Evolutionary conservation across 2,888 invertebrate species (phyloP), one percentile per base, ranked within the genome.

Genomic region (Limulus polyphemus): DNA sequence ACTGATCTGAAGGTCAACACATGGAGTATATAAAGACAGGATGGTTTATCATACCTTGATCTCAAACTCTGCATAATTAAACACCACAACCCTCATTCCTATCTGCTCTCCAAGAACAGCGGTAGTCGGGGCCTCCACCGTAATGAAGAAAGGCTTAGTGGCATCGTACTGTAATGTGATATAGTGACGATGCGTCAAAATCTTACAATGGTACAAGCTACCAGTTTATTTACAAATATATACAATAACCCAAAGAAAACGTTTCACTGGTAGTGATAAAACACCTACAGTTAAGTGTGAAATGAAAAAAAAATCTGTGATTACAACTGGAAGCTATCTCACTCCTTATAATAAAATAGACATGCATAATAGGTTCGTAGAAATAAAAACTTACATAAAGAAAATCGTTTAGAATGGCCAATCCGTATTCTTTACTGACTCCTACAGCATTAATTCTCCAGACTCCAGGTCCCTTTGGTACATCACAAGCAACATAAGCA

Each of bases 371-470:
- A 46, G 0, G 14, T 9, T 14, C 11, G 47, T 50, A 10, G 56
- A 14, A 56, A 17, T 49, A 16, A 14, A n/a, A 47, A 70, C 75
- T 72, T 72, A 80, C 80, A 72, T 74, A 70, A 54, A 78, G 73
- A 13, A 79, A 79, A 47, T 72, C 68, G 46, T 76, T 74, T 63
- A 81, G 73, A 47, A 81, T 75, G 13, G 80, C 79, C 64, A 82
- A 77, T 7, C 82, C 82, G 55, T 74, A 73, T 46, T 76, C 74
- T 64, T 76, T 74, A 67, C 79, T 80, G 67, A 82, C 74, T 55
- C 79, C 78, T 68, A 81, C 78, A 1, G 78, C 81, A 65, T 77
- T 78, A 49, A 82, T 73, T 52, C 78, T 77, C 79, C 81, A 82
- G n/a, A 73, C 72, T 60, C 78, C 78, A 5, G 76, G 75, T 13